phyloP scores from a whole-genome alignment of 2,888 invertebrate species.

The Hymenopus coronatus region DNA sequence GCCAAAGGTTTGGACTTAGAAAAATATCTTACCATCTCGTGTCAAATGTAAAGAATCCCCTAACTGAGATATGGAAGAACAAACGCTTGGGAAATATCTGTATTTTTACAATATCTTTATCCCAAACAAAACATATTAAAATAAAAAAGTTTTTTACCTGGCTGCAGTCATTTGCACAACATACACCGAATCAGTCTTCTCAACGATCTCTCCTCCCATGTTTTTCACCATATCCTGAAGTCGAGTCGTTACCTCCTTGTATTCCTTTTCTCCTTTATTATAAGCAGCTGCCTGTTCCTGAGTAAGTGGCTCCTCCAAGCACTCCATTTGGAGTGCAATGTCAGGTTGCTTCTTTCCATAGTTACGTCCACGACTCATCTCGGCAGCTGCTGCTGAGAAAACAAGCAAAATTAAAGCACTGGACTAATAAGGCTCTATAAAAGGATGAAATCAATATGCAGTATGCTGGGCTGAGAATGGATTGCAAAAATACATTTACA shows the following conservation, averaged over 20 bases:
- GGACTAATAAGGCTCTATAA: neutral
- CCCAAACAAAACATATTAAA: too few relatives aligned
- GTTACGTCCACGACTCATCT: conserved; percentile 26
- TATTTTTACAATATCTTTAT: too few relatives aligned
- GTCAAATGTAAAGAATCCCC: too few relatives aligned
- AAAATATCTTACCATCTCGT: too few relatives aligned
- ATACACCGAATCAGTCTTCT: conserved; percentile 25
- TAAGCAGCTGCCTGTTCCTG: conserved; percentile 62
- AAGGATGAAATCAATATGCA: neutral
- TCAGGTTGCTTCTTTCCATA: conserved; percentile 23
- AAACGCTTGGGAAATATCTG: too few relatives aligned
- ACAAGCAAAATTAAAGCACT: neutral
- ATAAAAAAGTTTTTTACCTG: neutral
- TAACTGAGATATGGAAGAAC: too few relatives aligned
- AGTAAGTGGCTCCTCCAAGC: conserved; percentile 68
- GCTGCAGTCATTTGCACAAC: conserved; percentile 20
- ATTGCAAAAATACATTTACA: neutral
- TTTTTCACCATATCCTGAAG: conserved; percentile 58
- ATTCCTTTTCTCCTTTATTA: conserved; percentile 64
- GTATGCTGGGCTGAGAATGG: neutral
- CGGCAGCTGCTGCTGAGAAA: neutral
- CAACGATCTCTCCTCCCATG: conserved; percentile 26
- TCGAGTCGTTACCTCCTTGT: conserved; percentile 61
- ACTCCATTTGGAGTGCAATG: conserved; percentile 59
- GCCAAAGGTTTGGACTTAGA: too few relatives aligned